These are phyloP conservation scores for Pterocles gutturalis DNA, from an alignment of 2,113 vertebrate genomes.

Conservation along the genomic window DNA sequence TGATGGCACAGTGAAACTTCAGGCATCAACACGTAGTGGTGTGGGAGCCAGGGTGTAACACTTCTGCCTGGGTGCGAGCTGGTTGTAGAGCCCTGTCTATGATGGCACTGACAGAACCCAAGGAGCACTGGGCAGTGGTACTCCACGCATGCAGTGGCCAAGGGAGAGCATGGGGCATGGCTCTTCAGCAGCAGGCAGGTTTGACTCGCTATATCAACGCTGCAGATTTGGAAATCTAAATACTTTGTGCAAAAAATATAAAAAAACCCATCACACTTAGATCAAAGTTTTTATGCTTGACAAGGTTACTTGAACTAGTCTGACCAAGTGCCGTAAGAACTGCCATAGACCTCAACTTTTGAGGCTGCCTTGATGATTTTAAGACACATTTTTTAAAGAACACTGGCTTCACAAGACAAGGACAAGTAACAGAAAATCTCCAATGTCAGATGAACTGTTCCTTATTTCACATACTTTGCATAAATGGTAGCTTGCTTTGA, in stretches of 20 bases:
- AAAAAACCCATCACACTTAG: neutral
- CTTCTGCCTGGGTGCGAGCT: accelerated
- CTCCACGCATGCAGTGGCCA: accelerated
- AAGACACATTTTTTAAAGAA: neutral
- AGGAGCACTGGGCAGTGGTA: neutral
- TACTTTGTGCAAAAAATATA: neutral
- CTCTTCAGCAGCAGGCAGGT: neutral
- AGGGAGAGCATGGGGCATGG: neutral
- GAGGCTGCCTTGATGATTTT: neutral
- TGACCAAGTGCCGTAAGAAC: neutral
- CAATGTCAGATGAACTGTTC: neutral
- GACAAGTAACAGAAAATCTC: neutral
- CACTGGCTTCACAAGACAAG: neutral
- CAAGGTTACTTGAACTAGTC: neutral
- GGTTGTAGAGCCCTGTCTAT: neutral
- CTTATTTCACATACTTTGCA: neutral
- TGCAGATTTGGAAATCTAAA: neutral
- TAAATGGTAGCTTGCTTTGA: neutral
- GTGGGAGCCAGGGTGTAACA: neutral
- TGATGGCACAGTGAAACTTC: neutral
- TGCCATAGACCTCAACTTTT: neutral
- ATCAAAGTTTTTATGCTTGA: neutral
- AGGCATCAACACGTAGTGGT: neutral
- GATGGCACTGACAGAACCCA: neutral
- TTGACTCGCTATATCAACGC: neutral